Conservation (phyloP, 1,140 invertebrate genomes). For the Pachyrhynchus sulphureomaculatus region DNA sequence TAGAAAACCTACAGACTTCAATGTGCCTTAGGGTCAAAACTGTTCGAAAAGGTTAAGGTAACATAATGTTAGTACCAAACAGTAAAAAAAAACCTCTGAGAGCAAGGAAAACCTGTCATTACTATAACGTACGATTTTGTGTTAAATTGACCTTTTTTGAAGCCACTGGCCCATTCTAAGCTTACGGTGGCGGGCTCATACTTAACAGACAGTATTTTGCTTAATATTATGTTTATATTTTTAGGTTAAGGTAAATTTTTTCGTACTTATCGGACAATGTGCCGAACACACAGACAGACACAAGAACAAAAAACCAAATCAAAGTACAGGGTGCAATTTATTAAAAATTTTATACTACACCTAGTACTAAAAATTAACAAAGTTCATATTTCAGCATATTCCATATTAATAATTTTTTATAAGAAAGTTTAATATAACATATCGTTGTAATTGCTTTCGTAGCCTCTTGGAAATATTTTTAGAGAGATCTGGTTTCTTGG, state of each 20-base stretch:
- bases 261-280: slow-evolving; percentile 46
- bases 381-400: too few species aligned
- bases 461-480: too few species aligned
- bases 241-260: slow-evolving; percentile 45
- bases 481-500: too few species aligned
- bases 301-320: too few species aligned
- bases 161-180: slow-evolving; percentile 31
- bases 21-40: slow-evolving; percentile 45
- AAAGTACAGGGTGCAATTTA: background rate
- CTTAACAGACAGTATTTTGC: slow-evolving; percentile 46
- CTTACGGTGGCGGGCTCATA: slow-evolving; percentile 48
- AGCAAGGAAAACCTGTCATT: too few species aligned
- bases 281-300: slow-evolving; percentile 40
- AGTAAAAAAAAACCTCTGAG: background rate
- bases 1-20: slow-evolving; percentile 51
- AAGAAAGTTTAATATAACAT: too few species aligned
- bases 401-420: too few species aligned
- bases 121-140: background rate
- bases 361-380: too few species aligned
- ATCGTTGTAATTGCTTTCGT: too few species aligned
- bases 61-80: background rate
- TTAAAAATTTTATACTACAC: too few species aligned
- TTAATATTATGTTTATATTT: slow-evolving; percentile 37
- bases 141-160: background rate
- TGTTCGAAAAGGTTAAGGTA: slow-evolving; percentile 8